Evolutionary conservation across 2,113 vertebrate species (phyloP).

Genomic region (Saguinus midas): DNA sequence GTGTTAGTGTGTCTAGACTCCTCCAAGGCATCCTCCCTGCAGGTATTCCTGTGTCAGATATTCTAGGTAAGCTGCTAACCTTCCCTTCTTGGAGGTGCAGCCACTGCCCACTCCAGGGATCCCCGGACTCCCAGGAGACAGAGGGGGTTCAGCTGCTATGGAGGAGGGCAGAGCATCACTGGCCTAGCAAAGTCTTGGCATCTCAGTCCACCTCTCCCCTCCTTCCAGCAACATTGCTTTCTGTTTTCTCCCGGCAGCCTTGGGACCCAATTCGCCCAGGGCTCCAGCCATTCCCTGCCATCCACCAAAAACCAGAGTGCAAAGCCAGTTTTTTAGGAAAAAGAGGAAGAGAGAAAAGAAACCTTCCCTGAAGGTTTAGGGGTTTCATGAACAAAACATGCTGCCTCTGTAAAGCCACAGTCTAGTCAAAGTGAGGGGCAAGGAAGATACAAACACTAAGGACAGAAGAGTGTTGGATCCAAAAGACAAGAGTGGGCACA

Average conservation of each 20-base stretch:
- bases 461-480: not conserved
- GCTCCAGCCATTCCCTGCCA: not conserved
- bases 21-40: not conserved
- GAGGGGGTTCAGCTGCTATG: not conserved
- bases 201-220: not conserved
- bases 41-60: accelerated
- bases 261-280: not conserved
- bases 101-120: not conserved
- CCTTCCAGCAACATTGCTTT: not conserved
- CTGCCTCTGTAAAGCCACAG: not conserved
- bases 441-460: too few relatives aligned
- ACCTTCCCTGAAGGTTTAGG: not conserved
- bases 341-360: not conserved
- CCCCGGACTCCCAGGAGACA: not conserved
- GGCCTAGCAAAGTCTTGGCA: not conserved
- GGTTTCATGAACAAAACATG: not conserved
- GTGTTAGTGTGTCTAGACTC: not conserved
- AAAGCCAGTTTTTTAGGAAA: not conserved
- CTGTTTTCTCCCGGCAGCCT: not conserved
- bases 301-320: not conserved
- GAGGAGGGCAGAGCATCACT: not conserved
- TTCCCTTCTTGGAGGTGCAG: not conserved
- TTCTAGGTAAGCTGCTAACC: not conserved
- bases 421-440: not conserved
- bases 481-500: not conserved